A percentile compares a stretch with the other conserved stretches of the same genome.
These are phyloP conservation scores for Cettia cetti DNA, from an alignment of 2,113 vertebrate species.

Conservation along the genomic window DNA sequence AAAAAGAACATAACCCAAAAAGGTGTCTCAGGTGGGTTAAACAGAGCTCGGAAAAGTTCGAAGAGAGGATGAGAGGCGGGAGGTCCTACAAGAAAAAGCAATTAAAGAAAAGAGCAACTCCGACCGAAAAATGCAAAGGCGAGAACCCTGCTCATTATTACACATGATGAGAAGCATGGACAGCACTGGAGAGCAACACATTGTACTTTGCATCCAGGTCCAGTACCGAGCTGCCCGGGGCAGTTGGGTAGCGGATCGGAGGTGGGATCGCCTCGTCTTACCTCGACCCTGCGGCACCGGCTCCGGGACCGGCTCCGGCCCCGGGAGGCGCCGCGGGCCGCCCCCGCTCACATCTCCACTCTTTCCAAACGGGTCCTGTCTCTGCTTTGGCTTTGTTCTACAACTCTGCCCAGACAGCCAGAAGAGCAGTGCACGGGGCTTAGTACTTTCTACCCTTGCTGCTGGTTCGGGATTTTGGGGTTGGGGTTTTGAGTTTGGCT, in stretches of 20 bases:
- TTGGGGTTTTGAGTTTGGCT: neutral
- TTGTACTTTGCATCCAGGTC: slow-evolving; percentile 84
- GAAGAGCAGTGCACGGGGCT: slow-evolving; percentile 40
- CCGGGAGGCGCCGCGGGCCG: neutral
- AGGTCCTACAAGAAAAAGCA: slow-evolving; percentile 58
- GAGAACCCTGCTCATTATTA: slow-evolving; percentile 70
- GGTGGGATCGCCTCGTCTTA: slow-evolving; percentile 15
- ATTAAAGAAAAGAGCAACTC: slow-evolving; percentile 61
- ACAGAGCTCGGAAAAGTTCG: slow-evolving; percentile 62
- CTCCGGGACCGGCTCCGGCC: neutral
- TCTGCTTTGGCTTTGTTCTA: slow-evolving; percentile 47
- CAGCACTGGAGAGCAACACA: slow-evolving; percentile 89
- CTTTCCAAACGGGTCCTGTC: slow-evolving; percentile 51
- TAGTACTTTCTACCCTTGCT: slow-evolving; percentile 14
- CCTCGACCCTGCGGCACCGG: slow-evolving; percentile 7
- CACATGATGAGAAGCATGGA: slow-evolving; percentile 76
- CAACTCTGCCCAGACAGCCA: slow-evolving; percentile 40
- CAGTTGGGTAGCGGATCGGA: slow-evolving; percentile 61
- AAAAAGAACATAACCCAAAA: slow-evolving; percentile 62
- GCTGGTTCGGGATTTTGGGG: neutral
- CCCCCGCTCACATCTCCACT: slow-evolving; percentile 10
- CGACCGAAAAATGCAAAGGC: slow-evolving; percentile 59
- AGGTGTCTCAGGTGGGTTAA: slow-evolving; percentile 31
- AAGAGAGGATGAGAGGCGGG: slow-evolving; percentile 38
- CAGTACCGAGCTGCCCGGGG: slow-evolving; percentile 67